A percentile compares a stretch with the other conserved stretches of the same genome.
These are phyloP conservation scores for Chelonus formosanus DNA, from an alignment of 2,888 invertebrate genomes.

Conservation along the genomic window DNA sequence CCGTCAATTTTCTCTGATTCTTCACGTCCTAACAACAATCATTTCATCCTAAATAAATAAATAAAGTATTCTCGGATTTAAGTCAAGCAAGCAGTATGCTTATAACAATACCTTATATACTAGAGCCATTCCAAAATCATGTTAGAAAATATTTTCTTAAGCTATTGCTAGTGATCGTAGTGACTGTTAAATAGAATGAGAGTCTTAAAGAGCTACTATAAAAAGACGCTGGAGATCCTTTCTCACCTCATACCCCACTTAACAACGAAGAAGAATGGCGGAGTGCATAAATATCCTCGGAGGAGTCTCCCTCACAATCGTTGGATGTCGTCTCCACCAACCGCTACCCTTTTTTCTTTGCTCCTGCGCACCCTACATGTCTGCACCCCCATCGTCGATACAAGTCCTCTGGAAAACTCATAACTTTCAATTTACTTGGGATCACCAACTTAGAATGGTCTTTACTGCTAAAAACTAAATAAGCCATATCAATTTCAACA, in stretches of 20 bases:
- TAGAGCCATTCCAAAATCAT: neutral
- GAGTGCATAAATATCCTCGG: constrained; percentile 27
- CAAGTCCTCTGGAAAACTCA: constrained; percentile 54
- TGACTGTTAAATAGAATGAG: neutral
- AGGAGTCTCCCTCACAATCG: constrained; percentile 17
- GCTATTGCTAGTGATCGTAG: constrained; percentile 1
- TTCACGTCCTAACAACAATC: neutral
- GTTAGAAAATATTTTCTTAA: constrained; percentile 27
- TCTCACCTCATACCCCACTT: constrained; percentile 45
- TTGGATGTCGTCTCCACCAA: constrained; percentile 25
- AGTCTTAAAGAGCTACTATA: neutral
- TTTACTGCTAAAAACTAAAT: constrained; percentile 43
- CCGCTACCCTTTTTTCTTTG: constrained; percentile 28
- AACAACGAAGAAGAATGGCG: constrained; percentile 58
- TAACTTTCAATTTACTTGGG: constrained; percentile 64
- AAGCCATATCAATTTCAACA: constrained; percentile 39
- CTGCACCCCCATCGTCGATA: too few species aligned
- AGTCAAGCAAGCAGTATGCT: neutral
- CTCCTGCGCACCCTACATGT: constrained; percentile 22
- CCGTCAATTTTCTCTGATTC: constrained; percentile 1
- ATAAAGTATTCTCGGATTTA: constrained; percentile 5
- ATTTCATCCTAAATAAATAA: constrained; percentile 26
- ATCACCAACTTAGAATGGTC: constrained; percentile 57
- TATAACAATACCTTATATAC: neutral
- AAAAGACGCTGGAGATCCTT: neutral